Conservation (phyloP, 2,888 invertebrate genomes). For the Pseudanteris insignis region DNA sequence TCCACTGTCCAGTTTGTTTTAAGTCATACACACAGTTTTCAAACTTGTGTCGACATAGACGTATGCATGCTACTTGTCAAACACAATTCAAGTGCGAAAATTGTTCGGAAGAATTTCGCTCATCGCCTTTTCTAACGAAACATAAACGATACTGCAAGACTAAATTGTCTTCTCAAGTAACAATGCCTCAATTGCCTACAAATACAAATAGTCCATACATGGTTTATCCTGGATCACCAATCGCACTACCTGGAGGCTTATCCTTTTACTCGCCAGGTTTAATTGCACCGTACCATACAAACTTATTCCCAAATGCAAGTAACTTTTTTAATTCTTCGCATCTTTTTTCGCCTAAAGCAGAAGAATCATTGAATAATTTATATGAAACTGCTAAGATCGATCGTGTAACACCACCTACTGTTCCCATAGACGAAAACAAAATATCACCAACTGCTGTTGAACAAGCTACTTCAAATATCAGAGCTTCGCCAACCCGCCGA, state of each 20-base stretch:
- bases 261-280: conserved; percentile 74
- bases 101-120: conserved; percentile 92
- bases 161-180: conserved; percentile 68
- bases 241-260: conserved; percentile 52
- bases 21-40: conserved; percentile 99
- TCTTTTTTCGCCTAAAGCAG: conserved; percentile 73
- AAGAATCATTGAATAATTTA: conserved; percentile 68
- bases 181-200: conserved; percentile 59
- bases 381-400: conserved; percentile 70
- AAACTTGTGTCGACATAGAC: conserved; percentile 98
- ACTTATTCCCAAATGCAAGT: conserved; percentile 69
- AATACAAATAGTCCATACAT: conserved; percentile 70
- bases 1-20: conserved; percentile 95
- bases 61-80: conserved; percentile 97
- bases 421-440: conserved; percentile 68
- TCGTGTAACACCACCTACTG: conserved; percentile 70
- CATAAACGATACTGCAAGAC: conserved; percentile 97
- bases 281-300: conserved; percentile 71
- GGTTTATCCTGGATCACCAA: conserved; percentile 75
- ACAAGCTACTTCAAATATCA: conserved; percentile 72
- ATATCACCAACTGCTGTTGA: conserved; percentile 76
- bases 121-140: conserved; percentile 90
- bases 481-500: conserved; percentile 75
- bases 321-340: conserved; percentile 73
- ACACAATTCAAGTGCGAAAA: conserved; percentile 93